A percentile compares a stretch with the other conserved stretches of the same genome.
phyloP scores from a whole-genome alignment of 2,113 vertebrate genomes.

The Asarcornis scutulata region DNA sequence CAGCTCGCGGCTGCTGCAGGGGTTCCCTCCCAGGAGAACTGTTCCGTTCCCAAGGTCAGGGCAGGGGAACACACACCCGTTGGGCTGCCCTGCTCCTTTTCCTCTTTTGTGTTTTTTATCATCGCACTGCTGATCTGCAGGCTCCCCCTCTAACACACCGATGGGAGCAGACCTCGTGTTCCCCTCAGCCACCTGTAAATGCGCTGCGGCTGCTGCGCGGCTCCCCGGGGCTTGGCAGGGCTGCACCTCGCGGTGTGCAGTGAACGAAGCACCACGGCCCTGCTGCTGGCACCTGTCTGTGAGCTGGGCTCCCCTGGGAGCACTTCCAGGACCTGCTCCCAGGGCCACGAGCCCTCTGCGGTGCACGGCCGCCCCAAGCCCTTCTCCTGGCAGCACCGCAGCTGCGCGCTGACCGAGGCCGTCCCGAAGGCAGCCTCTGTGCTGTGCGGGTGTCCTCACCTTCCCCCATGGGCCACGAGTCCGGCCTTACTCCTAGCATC shows the following conservation, averaged over 20 bases:
- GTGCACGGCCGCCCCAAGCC: fast-evolving
- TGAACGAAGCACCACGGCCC: no score
- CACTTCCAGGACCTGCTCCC: fast-evolving
- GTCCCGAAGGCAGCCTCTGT: neutral
- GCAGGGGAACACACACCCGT: fast-evolving
- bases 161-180: neutral
- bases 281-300: neutral
- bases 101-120: neutral
- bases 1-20: neutral
- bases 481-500: conserved; percentile 8
- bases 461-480: neutral
- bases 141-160: neutral
- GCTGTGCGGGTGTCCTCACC: neutral
- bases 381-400: neutral
- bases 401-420: fast-evolving
- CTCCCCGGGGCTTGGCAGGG: neutral
- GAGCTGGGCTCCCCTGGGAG: fast-evolving
- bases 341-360: fast-evolving
- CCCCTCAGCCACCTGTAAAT: neutral
- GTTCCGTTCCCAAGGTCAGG: neutral
- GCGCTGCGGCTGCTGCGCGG: neutral
- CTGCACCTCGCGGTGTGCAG: no score
- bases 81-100: neutral
- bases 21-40: no score
- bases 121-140: neutral